Base-by-base conservation (phyloP, 2,888 invertebrate species). In the Caenorhabditis angaria region DNA sequence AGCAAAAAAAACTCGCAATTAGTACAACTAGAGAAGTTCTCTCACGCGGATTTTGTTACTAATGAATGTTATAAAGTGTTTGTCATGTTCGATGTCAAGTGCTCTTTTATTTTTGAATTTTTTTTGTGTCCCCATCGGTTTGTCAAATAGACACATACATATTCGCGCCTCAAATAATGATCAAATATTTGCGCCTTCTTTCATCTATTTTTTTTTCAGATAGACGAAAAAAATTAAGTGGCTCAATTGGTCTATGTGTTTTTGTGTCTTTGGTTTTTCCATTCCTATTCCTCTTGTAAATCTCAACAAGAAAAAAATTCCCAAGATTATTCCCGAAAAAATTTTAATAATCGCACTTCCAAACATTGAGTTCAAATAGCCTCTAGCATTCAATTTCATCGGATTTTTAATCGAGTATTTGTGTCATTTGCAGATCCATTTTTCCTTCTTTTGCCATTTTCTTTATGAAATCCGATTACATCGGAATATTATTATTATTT, bases 11-110 rank as follows among this genome's bases (percentile, higher is more conserved):
- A 8, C 32, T 10, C 5, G 32, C 32, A 41, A 41, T 41, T 41
- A 41, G 41, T 41, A 41, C 41, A 41, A 41, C 14, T 41, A n/a
- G n/a, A n/a, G n/a, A n/a, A n/a, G n/a, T n/a, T n/a, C n/a, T 41
- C 41, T 41, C 41, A 41, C 41, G 41, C 5, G 41, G 41, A 41
- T 41, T 41, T 41, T 3, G 41, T 41, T 41, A 41, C 41, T n/a
- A n/a, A n/a, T n/a, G n/a, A n/a, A n/a, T n/a, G n/a, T n/a, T n/a
- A n/a, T 2, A 41, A 41, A 41, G 41, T 41, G 41, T 41, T 41
- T 41, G 41, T 32, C 32, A 32, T 41, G 41, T 41, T 41, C 41
- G 18, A 41, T 41, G 41, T 41, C 41, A 14, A 41, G 41, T 6
- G 41, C 32, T 32, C 12, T 32, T 32, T 32, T 32, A n/a, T n/a